Evolutionary conservation across 2,888 invertebrate genomes (phyloP), one percentile per base, ranked within the genome.

Genomic region (Andrena trimmerana): DNA sequence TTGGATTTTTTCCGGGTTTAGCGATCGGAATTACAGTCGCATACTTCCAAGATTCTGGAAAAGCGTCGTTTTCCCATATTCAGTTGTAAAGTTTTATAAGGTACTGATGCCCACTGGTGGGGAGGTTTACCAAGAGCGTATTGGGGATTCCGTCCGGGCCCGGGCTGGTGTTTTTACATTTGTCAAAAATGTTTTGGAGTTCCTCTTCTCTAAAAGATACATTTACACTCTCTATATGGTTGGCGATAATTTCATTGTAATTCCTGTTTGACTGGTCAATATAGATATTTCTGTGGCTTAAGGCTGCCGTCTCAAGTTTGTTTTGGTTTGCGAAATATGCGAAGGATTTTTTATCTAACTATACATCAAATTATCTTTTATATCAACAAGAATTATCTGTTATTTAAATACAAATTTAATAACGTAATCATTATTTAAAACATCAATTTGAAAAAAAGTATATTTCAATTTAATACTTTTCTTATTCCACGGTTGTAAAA

Each of bases 111-210:
- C 50, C 67, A 10, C 24, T 36, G 2, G 13, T 36, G 13, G 68
- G 63, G 2, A 78, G 68, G 2, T 73, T 54, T 13, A 33, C 57
- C 1, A 82, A 71, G 10, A 87, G 63, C 0, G 69, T 62, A 24
- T 74, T 81, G 2, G 82, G 71, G 10, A 86, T 86, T 16, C 63
- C 68, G 36, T 89, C 86, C 0, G 86, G 86, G 0, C 81, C 87
- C 3, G 84, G 84, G 36, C 67, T 69, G 2, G 62, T 65, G n/a
- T 70, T 77, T 67, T 78, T 75, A 20, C 27, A 36, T 10, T 16
- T 52, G 29, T 59, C 20, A 6, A 84, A n/a, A 13, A 52, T 33
- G 2, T 13, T 31, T 33, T 33, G 50, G 24, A 78, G 31, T 66
- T 80, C 72, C 13, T 81, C 68, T 10, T 7, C 10, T 50, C 1